Evolutionary conservation across 2,113 vertebrate species (phyloP).

Genomic region (Porphyrio hochstetteri): DNA sequence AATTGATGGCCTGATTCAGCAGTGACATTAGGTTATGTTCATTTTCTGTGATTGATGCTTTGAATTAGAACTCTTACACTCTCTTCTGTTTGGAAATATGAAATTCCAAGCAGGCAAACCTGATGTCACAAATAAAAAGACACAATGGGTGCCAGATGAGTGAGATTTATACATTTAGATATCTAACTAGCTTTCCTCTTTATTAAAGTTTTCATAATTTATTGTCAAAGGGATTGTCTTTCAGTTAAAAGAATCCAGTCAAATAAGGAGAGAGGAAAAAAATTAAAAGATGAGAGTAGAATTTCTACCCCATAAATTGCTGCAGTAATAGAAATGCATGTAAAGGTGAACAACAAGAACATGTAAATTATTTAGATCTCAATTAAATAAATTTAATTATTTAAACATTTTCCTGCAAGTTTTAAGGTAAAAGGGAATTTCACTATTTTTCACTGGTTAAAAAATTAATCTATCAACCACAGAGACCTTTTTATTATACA

Average conservation of each 20-base stretch:
- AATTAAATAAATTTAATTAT: constrained; percentile 65
- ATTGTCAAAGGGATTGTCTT: constrained; percentile 25
- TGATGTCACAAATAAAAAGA: constrained; percentile 61
- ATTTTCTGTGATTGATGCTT: constrained; percentile 78
- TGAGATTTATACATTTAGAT: constrained; percentile 60
- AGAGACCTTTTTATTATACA: neutral
- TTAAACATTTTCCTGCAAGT: constrained; percentile 23
- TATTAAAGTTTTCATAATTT: constrained; percentile 65
- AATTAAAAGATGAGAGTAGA: neutral
- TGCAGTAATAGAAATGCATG: neutral
- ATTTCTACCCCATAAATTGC: neutral
- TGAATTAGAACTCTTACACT: constrained; percentile 71
- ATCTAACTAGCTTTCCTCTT: constrained; percentile 29
- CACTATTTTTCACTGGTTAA: neutral
- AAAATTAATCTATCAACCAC: neutral
- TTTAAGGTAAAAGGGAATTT: neutral
- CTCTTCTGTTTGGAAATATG: constrained; percentile 60
- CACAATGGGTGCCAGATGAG: neutral
- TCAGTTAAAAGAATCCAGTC: constrained; percentile 13
- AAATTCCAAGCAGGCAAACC: constrained; percentile 58
- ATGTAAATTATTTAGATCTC: constrained; percentile 54
- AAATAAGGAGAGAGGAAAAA: neutral
- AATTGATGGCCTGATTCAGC: constrained; percentile 81
- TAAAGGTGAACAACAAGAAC: constrained; percentile 32
- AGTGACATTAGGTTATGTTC: constrained; percentile 78